These are phyloP conservation scores for Gonioctena quinquepunctata DNA, from an alignment of 1,140 invertebrate genomes.

Conservation along the genomic window DNA sequence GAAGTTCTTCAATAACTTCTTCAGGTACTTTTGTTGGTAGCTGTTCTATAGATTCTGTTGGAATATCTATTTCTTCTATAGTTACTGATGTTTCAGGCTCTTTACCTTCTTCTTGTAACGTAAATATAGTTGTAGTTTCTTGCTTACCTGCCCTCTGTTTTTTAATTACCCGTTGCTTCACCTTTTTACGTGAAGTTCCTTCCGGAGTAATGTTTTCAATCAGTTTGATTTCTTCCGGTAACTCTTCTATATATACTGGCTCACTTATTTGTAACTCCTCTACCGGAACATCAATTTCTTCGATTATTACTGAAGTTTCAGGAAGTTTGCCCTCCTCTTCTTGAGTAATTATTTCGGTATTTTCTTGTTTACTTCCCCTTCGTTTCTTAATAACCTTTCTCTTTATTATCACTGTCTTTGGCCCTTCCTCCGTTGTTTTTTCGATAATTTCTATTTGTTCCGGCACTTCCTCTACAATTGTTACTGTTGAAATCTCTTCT, in stretches of 20 bases:
- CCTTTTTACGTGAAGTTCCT: conserved; percentile 37
- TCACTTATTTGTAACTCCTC: conserved; percentile 19
- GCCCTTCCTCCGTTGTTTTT: not conserved
- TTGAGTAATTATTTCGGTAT: conserved; percentile 47
- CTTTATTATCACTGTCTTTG: conserved; percentile 34
- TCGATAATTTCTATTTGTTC: conserved; percentile 39
- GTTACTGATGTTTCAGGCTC: conserved; percentile 48
- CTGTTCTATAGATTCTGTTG: conserved; percentile 49
- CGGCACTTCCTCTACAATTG: conserved; percentile 10
- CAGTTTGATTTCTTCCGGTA: conserved; percentile 45
- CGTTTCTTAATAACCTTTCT: conserved; percentile 50
- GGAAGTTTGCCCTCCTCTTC: conserved; percentile 51
- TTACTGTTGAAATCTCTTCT: not conserved
- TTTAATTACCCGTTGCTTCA: conserved; percentile 38
- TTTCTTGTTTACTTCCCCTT: conserved; percentile 42
- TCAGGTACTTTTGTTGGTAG: conserved; percentile 19
- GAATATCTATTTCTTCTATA: conserved; percentile 39
- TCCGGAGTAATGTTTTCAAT: conserved; percentile 48
- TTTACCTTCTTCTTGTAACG: conserved; percentile 49
- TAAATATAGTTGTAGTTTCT: conserved; percentile 50
- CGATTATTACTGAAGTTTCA: conserved; percentile 50
- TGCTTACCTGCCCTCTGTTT: conserved; percentile 45
- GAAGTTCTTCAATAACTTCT: conserved; percentile 17
- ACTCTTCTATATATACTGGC: conserved; percentile 48
- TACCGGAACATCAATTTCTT: conserved; percentile 46